phyloP scores from a whole-genome alignment of 1,140 invertebrate species.

The Nasonia vitripennis region DNA sequence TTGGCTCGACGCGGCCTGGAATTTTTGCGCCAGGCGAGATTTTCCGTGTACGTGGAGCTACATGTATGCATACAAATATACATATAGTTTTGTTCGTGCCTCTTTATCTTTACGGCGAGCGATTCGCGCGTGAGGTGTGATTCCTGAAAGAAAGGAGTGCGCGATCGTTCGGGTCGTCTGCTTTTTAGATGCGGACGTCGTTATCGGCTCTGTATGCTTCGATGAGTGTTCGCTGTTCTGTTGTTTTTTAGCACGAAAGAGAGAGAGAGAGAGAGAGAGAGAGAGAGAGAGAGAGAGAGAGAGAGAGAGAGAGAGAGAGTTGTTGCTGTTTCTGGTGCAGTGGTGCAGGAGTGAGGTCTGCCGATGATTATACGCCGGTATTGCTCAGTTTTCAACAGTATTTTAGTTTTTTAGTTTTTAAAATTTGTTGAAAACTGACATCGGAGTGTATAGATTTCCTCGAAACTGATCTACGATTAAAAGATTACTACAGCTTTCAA shows the following conservation, averaged over 20 bases:
- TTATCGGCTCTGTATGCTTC: constrained; percentile 27
- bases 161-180: neutral
- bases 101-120: constrained; percentile 14
- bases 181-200: constrained; percentile 17
- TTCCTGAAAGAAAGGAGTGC: constrained; percentile 2
- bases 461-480: too few species aligned
- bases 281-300: neutral
- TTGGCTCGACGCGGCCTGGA: neutral
- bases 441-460: too few species aligned
- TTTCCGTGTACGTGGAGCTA: neutral
- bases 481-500: too few species aligned
- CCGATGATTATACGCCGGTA: too few species aligned
- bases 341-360: too few species aligned
- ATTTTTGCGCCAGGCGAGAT: neutral
- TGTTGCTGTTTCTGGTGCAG: neutral
- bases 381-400: too few species aligned
- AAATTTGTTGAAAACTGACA: too few species aligned
- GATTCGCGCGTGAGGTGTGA: neutral
- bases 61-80: neutral
- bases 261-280: neutral
- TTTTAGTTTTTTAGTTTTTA: too few species aligned
- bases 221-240: neutral
- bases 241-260: neutral
- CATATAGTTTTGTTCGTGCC: neutral
- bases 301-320: neutral